A percentile compares a stretch with the other conserved stretches of the same genome.
Conservation (phyloP, 2,797 vertebrate species). For the Hirundo rustica region DNA sequence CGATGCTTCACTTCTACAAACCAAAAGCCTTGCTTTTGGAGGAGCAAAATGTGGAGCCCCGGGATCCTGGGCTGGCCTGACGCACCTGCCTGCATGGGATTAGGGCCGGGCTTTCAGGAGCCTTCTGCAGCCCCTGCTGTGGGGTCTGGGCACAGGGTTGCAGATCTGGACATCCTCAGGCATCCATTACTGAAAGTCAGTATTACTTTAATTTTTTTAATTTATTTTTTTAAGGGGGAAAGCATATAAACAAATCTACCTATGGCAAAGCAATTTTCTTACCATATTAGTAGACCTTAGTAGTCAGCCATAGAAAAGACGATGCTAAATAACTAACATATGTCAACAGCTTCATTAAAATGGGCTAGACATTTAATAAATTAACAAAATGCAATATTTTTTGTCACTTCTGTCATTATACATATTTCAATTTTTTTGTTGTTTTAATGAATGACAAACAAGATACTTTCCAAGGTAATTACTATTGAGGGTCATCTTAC, state of each 20-base stretch:
- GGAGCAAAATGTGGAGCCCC: neutral
- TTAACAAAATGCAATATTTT: neutral
- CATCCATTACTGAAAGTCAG: neutral
- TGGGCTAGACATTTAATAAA: neutral
- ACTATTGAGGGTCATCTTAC: slow-evolving; percentile 55
- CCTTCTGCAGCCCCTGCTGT: neutral
- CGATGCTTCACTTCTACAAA: neutral
- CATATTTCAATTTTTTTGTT: neutral
- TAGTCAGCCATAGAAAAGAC: neutral
- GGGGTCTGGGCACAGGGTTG: neutral
- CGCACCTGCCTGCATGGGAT: neutral
- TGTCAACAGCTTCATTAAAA: neutral
- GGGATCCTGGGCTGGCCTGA: neutral
- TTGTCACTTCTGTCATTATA: neutral
- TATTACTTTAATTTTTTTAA: neutral
- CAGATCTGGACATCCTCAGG: neutral
- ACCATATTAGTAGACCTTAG: neutral
- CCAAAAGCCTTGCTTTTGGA: neutral
- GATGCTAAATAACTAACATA: neutral
- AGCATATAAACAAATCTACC: neutral
- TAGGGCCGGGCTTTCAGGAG: neutral
- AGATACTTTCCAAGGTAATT: neutral
- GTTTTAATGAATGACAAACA: neutral
- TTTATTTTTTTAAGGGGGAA: neutral
- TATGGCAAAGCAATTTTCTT: neutral